Conservation (phyloP, 1,140 invertebrate species). For the Penaeus japonicus region DNA sequence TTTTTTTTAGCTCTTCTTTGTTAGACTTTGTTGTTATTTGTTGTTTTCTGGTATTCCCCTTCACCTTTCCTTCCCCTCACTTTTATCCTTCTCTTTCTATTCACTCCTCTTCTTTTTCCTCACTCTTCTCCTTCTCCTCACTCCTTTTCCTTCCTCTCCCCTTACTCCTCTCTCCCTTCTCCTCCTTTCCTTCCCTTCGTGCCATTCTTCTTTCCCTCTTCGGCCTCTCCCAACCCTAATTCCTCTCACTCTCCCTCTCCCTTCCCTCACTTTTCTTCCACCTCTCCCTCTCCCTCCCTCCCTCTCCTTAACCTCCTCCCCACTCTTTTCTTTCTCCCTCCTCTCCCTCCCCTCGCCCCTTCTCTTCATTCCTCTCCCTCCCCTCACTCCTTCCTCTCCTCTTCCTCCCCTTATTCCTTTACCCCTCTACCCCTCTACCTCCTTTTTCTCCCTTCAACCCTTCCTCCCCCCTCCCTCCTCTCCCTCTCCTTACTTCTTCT, state of each 20-base stretch:
- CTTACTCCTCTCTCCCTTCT: not conserved
- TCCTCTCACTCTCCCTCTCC: not conserved
- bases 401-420: no score
- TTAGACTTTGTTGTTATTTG: no score
- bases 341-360: not conserved
- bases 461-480: no score
- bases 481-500: no score
- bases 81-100: not conserved
- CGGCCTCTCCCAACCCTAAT: not conserved
- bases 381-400: no score
- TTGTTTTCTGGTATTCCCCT: not conserved
- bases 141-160: not conserved
- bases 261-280: not conserved
- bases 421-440: not conserved
- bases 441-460: no score
- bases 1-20: no score
- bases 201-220: not conserved
- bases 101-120: no score
- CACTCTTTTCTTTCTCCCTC: not conserved
- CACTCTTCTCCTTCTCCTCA: not conserved
- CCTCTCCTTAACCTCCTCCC: not conserved
- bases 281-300: not conserved
- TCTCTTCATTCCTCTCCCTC: not conserved
- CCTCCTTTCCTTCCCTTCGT: not conserved
- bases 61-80: no score